Base-by-base conservation (phyloP, 2,888 invertebrate species). In the Chorisops tibialis region DNA sequence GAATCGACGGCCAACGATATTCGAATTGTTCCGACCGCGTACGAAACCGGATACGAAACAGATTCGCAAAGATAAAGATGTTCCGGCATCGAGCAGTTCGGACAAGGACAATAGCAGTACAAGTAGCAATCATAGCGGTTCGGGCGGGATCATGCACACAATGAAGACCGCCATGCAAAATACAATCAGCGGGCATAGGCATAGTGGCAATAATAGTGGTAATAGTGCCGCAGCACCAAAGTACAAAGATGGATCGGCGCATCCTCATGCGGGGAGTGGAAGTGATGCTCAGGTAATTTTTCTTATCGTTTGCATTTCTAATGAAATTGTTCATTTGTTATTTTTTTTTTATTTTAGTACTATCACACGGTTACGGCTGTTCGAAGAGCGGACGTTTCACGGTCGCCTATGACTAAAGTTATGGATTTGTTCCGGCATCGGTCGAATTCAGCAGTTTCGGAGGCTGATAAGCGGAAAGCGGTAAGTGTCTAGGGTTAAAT, bases 381-480 rank as follows among this genome's bases (percentile, higher is more conserved):
- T 16, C 79, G 85, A 12, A 81, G 85, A 5, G 85, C 87, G 0
- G 83, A 86, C 68, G 81, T 80, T 59, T 80, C 79, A 68, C 79
- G 83, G 67, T 89, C 90, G 70, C 91, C 93, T 2, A 92, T 94
- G 82, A 89, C 91, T 67, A 93, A 93, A 81, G 92, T 94, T 52
- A 93, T 93, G 87, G 93, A 94, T 76, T 88, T 93, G 74, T 93
- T 94, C 78, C 84, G 93, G 63, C 76, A 87, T 76, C 82, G 88
- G 68, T 87, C 88, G 63, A 87, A 88, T 75, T 85, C 85, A 69
- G 85, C 86, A 59, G 83, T 85, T 51, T 83, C 85, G 43, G 83
- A 86, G 30, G 87, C 87, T 65, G 87, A 88, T 69, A 87, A 86
- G 73, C 79, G 86, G 66, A 85, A 86, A 81, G 86, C 86, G 80